Evolutionary conservation across 2,113 vertebrate genomes (phyloP), one percentile per base, ranked within the genome.

Genomic region (Ageneiosus marmoratus): DNA sequence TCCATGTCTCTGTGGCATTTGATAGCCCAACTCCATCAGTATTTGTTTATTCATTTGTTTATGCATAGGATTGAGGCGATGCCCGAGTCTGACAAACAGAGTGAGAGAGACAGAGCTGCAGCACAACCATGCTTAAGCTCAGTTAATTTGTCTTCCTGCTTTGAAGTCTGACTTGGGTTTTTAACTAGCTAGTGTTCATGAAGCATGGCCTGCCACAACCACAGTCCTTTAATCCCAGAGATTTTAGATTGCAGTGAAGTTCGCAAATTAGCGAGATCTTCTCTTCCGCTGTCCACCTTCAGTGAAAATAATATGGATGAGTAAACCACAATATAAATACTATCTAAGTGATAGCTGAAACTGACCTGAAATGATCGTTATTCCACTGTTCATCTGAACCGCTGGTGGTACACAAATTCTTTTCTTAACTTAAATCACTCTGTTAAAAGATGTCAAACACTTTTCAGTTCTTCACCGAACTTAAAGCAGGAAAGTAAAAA

Each of bases 11-110:
- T 56, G 55, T 46, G 41, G 85, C 46, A 78, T 83, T 87, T 75
- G 81, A 48, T 60, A 86, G 87, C 81, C 74, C 81, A 85, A 86
- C 83, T 88, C 88, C 87, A 90, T 93, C 88, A 91, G 89, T 87
- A 91, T 92, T 88, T 89, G 91, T 92, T 89, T 89, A 90, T 92
- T 88, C 85, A 88, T 77, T 91, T 90, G 84, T 91, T 93, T 89
- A 88, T 88, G 86, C 89, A 88, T 86, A 90, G 93, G 92, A 92
- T 91, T 89, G 87, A 89, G 83, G 87, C 84, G 1, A 48, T 65
- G 69, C 72, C 78, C 83, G 55, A 69, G 79, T 32, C 18, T 1
- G 81, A 72, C 55, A 80, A 15, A 69, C 69, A 67, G 72, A 60
- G 79, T 81, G 77, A 83, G 77, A 51, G 84, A 51, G 74, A 51